phyloP scores from a whole-genome alignment of 1,140 invertebrate genomes.

The Belonocnema kinseyi region DNA sequence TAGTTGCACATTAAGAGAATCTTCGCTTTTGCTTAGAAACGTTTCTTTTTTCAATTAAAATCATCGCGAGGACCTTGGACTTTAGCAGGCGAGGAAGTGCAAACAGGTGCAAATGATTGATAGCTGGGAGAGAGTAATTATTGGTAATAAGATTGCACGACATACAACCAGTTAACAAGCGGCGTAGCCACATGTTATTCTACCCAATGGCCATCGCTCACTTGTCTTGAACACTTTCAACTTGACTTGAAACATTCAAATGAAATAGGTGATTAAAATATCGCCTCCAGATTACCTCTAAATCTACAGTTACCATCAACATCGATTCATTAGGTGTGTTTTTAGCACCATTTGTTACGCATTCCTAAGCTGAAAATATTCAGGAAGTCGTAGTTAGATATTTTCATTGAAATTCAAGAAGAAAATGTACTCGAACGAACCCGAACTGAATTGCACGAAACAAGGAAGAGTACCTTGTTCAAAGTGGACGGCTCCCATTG shows the following conservation, averaged over 20 bases:
- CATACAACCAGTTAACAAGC: constrained; percentile 32
- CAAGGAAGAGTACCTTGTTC: neutral
- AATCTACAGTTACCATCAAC: too few species aligned
- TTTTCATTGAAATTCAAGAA: neutral
- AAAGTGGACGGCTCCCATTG: neutral
- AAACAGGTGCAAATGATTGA: constrained; percentile 44
- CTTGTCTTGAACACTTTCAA: constrained; percentile 17
- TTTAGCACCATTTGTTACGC: constrained; percentile 18
- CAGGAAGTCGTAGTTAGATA: neutral
- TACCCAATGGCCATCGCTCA: constrained; percentile 10
- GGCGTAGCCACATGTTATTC: constrained; percentile 2
- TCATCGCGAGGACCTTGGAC: neutral
- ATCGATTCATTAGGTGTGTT: neutral
- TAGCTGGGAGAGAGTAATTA: constrained; percentile 44
- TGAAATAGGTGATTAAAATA: neutral
- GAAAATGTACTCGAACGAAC: neutral
- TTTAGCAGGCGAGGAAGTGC: neutral
- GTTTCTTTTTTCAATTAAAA: too few species aligned
- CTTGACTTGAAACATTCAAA: neutral
- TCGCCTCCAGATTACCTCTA: neutral
- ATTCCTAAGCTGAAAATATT: constrained; percentile 7
- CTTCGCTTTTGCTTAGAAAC: too few species aligned
- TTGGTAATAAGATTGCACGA: constrained; percentile 44
- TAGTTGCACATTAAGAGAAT: too few species aligned
- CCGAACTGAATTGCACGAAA: neutral